Base-by-base conservation (phyloP, 2,888 invertebrate genomes). In the Dasysyrphus tricinctus region DNA sequence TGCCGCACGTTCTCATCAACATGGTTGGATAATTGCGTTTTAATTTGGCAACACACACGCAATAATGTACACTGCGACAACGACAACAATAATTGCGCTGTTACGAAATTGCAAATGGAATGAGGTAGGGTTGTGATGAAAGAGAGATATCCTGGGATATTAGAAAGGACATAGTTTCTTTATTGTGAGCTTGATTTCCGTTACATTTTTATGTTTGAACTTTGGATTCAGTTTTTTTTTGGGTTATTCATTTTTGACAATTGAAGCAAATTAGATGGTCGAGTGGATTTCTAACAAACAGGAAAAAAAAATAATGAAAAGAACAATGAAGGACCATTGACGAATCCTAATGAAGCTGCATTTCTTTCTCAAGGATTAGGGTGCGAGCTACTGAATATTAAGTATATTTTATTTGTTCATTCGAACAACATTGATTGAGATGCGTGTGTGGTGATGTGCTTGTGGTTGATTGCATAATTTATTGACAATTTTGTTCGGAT, bases 1-100 rank as follows among this genome's bases (percentile, higher is more conserved):
- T 19, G 67, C 47, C 76, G 77, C 77, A 80, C 76, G 85, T 85
- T 77, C 73, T 74, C 82, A 86, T 79, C 86, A 79, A 86, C 82
- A 24, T 24, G 78, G 78, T 75, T 72, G 82, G 86, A 86, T 86
- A 86, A 86, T 86, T 86, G 86, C 86, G 86, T 86, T 86, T 86
- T 86, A 86, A 86, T 86, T 82, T 79, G 82, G 65, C 86, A 86
- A 75, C 78, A 86, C 75, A 77, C 82, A 86, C 74, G 74, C 86
- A 79, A 79, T 63, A 49, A 8, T 37, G 16, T 16, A 47, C 47
- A 47, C 51, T 77, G 74, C 51, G 65, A 78, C 85, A 81, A 77
- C 51, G 65, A 78, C 85, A 81, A 77, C 63, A 82, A 72, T 86
- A 82, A 82, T 86, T 86, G 73, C 78, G 72, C 74, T 84, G 63